phyloP scores from a whole-genome alignment of 2,113 vertebrate genomes.

The Tetraodon nigroviridis region DNA sequence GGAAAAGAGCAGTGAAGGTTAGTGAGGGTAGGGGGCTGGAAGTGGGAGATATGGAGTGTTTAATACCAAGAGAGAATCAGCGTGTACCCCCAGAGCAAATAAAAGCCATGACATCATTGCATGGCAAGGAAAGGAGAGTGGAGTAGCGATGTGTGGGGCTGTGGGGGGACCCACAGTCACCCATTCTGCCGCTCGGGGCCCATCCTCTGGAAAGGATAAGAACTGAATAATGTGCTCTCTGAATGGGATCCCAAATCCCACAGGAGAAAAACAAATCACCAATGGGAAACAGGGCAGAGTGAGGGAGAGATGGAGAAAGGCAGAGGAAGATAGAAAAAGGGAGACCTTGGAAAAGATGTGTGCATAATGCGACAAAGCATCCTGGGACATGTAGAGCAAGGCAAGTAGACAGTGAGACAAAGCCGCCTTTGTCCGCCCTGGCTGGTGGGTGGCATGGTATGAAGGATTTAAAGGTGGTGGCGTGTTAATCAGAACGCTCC shows the following conservation, averaged over 20 bases:
- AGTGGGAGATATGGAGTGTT: slow-evolving; percentile 56
- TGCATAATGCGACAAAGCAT: slow-evolving; percentile 71
- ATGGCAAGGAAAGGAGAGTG: slow-evolving; percentile 56
- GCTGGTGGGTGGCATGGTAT: slow-evolving; percentile 63
- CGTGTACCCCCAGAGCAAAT: slow-evolving; percentile 59
- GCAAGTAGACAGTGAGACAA: slow-evolving; percentile 67
- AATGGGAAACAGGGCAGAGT: slow-evolving; percentile 58
- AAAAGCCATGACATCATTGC: slow-evolving; percentile 72
- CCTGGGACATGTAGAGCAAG: slow-evolving; percentile 69
- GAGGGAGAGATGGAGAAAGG: slow-evolving; percentile 37
- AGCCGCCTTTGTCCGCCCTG: slow-evolving; percentile 61
- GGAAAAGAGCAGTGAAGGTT: slow-evolving; percentile 45
- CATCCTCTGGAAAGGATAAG: slow-evolving; percentile 68
- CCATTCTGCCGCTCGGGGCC: slow-evolving; percentile 64
- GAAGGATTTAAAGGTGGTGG: slow-evolving; percentile 52
- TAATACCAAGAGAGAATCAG: slow-evolving; percentile 64
- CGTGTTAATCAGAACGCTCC: slow-evolving; percentile 52
- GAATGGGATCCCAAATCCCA: slow-evolving; percentile 72
- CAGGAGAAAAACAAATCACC: slow-evolving; percentile 66
- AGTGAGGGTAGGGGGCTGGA: slow-evolving; percentile 23
- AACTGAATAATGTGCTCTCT: slow-evolving; percentile 62
- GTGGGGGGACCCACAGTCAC: slow-evolving; percentile 50
- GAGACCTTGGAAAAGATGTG: slow-evolving; percentile 63
- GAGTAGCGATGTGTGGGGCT: slow-evolving; percentile 29
- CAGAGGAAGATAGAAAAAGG: slow-evolving; percentile 45